A percentile compares a stretch with the other conserved stretches of the same genome.
Evolutionary conservation across 2,888 invertebrate species (phyloP).

Genomic region (Metallyticus violacea): DNA sequence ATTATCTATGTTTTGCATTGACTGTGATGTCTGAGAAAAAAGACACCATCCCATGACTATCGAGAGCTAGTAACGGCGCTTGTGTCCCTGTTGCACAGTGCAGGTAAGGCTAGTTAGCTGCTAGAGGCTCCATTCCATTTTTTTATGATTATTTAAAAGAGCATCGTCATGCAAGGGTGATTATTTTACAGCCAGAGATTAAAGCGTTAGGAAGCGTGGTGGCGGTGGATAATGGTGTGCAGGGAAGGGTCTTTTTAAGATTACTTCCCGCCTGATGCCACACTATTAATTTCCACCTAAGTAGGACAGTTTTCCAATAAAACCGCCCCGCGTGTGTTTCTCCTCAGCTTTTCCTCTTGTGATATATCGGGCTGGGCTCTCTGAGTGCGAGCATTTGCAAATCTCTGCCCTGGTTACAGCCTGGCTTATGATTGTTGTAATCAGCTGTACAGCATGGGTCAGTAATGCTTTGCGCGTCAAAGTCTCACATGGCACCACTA

Average conservation of each 20-base stretch:
- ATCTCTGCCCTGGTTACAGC: neutral
- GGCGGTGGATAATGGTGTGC: neutral
- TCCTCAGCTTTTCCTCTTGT: neutral
- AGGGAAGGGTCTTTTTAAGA: neutral
- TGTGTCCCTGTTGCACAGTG: neutral
- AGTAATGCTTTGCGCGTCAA: no score
- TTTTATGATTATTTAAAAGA: conserved; percentile 8
- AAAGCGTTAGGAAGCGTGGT: neutral
- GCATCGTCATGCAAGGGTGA: conserved; percentile 6
- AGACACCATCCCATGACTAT: no score
- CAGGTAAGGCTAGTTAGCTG: neutral
- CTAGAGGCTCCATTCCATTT: conserved; percentile 2
- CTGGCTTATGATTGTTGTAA: neutral
- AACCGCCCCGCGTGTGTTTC: neutral
- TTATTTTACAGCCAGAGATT: conserved; percentile 8
- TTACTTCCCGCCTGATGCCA: neutral
- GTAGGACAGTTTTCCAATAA: neutral
- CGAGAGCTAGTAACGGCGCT: neutral
- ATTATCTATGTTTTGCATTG: no score
- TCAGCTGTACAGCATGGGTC: neutral
- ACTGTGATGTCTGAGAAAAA: no score
- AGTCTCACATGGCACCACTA: no score
- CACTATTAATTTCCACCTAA: conserved; percentile 13
- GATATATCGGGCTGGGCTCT: neutral
- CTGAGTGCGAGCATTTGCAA: neutral